Conservation (phyloP, 2,113 vertebrate species). For the pig (Sus scrofa) region T2T-Sscrofa CM000819.6:67533501-67534000, state of each 20-base stretch:
- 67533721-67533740: not conserved
- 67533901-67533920: not conserved
- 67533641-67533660: not conserved
- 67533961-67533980: not conserved
- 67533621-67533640: not conserved
- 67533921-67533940: not conserved
- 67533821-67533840: not conserved
- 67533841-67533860: not conserved
- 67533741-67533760: not conserved
- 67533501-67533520: not conserved
- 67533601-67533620: not conserved
- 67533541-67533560: not conserved
- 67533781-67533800: not conserved
- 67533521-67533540: not conserved
- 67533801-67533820: not conserved
- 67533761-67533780: not conserved
- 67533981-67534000: not conserved
- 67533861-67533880: not conserved
- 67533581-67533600: not conserved
- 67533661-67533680: not conserved
- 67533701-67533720: not conserved
- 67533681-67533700: not conserved
- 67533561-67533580: not conserved
- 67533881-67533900: not conserved
- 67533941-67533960: not conserved